Conservation (phyloP, 2,113 vertebrate genomes). For the Limnothrissa miodon region DNA sequence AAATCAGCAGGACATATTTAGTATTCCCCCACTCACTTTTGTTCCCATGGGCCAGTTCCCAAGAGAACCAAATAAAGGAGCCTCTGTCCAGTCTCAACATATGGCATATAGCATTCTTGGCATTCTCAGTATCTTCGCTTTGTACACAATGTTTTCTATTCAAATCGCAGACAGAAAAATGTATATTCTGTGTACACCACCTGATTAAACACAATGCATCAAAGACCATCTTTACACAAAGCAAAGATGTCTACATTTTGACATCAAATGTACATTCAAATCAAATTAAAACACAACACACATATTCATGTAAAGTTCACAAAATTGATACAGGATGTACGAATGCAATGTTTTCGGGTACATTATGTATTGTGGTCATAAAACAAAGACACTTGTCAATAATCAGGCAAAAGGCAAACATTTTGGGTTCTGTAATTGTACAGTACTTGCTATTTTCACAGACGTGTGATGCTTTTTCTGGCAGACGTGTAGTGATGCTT, state of each 20-base stretch:
- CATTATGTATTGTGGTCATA: background rate
- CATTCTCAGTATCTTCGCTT: background rate
- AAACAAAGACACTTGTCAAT: background rate
- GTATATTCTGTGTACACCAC: background rate
- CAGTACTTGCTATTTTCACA: background rate
- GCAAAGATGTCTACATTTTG: background rate
- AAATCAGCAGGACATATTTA: background rate
- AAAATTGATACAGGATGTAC: background rate
- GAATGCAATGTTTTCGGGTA: background rate
- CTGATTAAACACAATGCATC: background rate
- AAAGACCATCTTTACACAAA: background rate
- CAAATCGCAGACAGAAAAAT: background rate
- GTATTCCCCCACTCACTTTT: background rate
- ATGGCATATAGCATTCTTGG: background rate
- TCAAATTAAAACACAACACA: background rate
- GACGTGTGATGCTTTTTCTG: background rate
- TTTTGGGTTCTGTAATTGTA: background rate
- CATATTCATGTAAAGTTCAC: background rate
- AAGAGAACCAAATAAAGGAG: background rate
- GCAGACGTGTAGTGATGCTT: no score
- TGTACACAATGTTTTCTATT: background rate
- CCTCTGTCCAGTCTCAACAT: background rate
- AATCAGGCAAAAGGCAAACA: background rate
- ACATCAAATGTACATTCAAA: background rate
- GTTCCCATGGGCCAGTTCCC: slow-evolving; percentile 21